phyloP scores from a whole-genome alignment of 2,888 invertebrate genomes.

The Axea sp. region DNA sequence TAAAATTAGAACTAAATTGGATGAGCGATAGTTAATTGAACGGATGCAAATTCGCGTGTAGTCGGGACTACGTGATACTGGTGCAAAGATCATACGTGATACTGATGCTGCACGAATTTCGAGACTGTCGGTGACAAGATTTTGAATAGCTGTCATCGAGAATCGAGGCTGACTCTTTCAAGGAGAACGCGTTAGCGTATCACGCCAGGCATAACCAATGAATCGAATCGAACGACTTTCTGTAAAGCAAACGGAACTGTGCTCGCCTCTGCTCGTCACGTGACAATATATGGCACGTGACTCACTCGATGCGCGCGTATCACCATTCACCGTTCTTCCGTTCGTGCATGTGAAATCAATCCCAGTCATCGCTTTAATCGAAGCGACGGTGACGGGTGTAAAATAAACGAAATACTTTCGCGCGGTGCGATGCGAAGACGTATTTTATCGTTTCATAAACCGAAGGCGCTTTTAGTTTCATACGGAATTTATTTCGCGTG shows the following conservation, averaged over 20 bases:
- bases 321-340: constrained; percentile 41
- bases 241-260: constrained; percentile 54
- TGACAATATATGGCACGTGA: constrained; percentile 58
- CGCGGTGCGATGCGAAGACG: too few species aligned
- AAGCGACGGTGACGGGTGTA: not conserved
- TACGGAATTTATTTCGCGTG: too few species aligned
- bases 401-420: too few species aligned
- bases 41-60: constrained; percentile 23
- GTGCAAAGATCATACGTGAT: constrained; percentile 22
- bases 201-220: constrained; percentile 62
- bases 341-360: constrained; percentile 30
- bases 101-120: constrained; percentile 4
- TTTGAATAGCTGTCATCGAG: constrained; percentile 19
- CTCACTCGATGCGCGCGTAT: constrained; percentile 32
- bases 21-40: constrained; percentile 35
- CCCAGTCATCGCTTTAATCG: constrained; percentile 1
- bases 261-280: constrained; percentile 38
- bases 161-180: constrained; percentile 24
- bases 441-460: too few species aligned
- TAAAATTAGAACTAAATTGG: too few species aligned
- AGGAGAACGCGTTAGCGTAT: constrained; percentile 40
- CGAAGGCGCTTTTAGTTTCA: too few species aligned
- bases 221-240: constrained; percentile 56
- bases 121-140: constrained; percentile 21
- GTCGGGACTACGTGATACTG: constrained; percentile 11